Percentiles rank a stretch among this genome's conserved stretches.
phyloP scores from a whole-genome alignment of 2,888 invertebrate genomes.

The Notodonta dromedarius region DNA sequence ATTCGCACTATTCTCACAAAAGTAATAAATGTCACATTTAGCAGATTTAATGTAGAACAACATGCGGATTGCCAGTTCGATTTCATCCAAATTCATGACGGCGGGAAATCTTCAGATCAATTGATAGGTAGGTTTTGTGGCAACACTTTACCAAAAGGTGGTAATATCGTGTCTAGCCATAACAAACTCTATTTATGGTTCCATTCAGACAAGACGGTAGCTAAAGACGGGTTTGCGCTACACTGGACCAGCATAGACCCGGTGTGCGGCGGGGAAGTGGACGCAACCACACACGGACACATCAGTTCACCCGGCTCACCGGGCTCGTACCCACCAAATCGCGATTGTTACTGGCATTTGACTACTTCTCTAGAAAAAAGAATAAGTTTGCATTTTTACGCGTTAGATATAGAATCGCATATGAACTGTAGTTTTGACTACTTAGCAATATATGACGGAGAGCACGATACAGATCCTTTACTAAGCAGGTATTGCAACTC shows the following conservation, averaged over 20 bases:
- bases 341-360: slow-evolving; percentile 93
- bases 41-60: slow-evolving; percentile 89
- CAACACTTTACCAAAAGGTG: slow-evolving; percentile 86
- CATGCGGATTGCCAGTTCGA: slow-evolving; percentile 87
- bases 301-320: slow-evolving; percentile 95
- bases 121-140: slow-evolving; percentile 94
- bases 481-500: slow-evolving; percentile 90
- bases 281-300: slow-evolving; percentile 87
- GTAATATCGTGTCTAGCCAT: slow-evolving; percentile 90
- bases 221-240: slow-evolving; percentile 90
- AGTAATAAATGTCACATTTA: slow-evolving; percentile 92
- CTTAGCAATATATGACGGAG: slow-evolving; percentile 87
- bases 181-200: slow-evolving; percentile 93
- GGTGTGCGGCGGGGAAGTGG: slow-evolving; percentile 88
- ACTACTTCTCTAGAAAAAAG: slow-evolving; percentile 87
- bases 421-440: slow-evolving; percentile 90
- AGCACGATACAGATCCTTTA: slow-evolving; percentile 70
- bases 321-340: slow-evolving; percentile 92
- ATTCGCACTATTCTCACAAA: slow-evolving; percentile 87
- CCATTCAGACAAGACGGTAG: slow-evolving; percentile 87
- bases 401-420: slow-evolving; percentile 89
- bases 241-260: slow-evolving; percentile 91
- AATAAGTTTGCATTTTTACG: slow-evolving; percentile 92
- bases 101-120: slow-evolving; percentile 88
- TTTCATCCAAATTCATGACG: slow-evolving; percentile 93